Conservation (phyloP, 2,888 invertebrate species). For the Athalia cordata region DNA sequence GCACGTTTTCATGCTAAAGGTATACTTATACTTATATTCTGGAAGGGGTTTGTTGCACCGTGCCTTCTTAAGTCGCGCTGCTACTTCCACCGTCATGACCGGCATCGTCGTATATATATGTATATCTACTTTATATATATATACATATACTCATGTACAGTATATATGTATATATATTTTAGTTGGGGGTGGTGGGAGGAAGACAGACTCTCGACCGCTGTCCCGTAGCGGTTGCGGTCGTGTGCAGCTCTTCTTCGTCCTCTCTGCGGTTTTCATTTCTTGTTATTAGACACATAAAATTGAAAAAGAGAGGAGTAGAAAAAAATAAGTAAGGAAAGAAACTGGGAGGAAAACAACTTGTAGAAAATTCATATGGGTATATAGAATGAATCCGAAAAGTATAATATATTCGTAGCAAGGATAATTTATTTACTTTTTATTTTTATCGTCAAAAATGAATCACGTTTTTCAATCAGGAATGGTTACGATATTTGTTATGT, state of each 20-base stretch:
- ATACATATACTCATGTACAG: too few relatives aligned
- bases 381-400: too few relatives aligned
- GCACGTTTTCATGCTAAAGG: too few relatives aligned
- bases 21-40: neutral
- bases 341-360: neutral
- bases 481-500: constrained; percentile 15
- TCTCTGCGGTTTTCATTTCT: neutral
- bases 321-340: neutral
- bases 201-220: constrained; percentile 24
- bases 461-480: neutral
- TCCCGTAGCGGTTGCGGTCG: constrained; percentile 23
- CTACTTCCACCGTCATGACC: constrained; percentile 15
- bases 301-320: neutral
- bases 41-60: constrained; percentile 37
- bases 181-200: constrained; percentile 36
- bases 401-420: too few relatives aligned
- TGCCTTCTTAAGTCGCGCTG: neutral
- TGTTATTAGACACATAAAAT: constrained; percentile 1
- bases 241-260: constrained; percentile 2
- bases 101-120: too few relatives aligned
- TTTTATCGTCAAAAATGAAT: neutral
- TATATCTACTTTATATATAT: too few relatives aligned
- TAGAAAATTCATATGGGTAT: too few relatives aligned
- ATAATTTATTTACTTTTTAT: too few relatives aligned
- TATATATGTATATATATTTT: neutral